Evolutionary conservation across 2,797 vertebrate genomes (phyloP).

Genomic region (Petrocephalus schoutedeni): DNA sequence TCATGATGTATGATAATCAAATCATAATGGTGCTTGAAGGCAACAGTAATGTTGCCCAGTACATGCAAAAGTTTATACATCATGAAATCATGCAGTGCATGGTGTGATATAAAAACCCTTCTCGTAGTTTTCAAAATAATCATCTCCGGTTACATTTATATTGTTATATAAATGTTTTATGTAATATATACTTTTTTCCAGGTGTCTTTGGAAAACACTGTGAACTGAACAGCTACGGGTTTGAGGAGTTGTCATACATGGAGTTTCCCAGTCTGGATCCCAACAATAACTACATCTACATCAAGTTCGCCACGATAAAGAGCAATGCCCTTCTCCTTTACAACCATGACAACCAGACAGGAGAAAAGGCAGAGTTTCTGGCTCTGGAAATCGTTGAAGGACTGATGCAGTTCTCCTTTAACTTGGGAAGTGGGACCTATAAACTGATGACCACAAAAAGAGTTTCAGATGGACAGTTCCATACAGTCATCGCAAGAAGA

Average conservation of each 20-base stretch:
- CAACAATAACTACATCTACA: conserved; percentile 97
- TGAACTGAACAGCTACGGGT: conserved; percentile 94
- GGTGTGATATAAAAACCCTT: not conserved
- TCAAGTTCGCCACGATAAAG: conserved; percentile 93
- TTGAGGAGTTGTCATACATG: conserved; percentile 95
- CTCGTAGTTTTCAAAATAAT: not conserved
- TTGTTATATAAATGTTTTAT: not conserved
- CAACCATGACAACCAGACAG: conserved; percentile 95
- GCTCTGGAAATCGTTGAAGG: conserved; percentile 85
- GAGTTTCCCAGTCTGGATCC: conserved; percentile 95
- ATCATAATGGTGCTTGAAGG: not conserved
- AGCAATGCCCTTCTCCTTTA: conserved; percentile 83
- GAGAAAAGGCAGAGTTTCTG: conserved; percentile 88
- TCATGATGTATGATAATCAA: not conserved
- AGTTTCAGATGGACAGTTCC: conserved; percentile 92
- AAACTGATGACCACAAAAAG: conserved; percentile 84
- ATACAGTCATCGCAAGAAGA: conserved; percentile 90
- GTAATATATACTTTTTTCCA: conserved; percentile 45
- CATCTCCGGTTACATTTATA: conserved; percentile 4
- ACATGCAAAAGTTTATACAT: not conserved
- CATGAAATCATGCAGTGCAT: not conserved
- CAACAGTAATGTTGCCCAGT: not conserved
- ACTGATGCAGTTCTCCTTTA: conserved; percentile 86
- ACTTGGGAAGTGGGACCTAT: conserved; percentile 85
- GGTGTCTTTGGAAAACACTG: conserved; percentile 98